Conservation (phyloP, 2,113 vertebrate genomes). For the Dascyllus trimaculatus region DNA sequence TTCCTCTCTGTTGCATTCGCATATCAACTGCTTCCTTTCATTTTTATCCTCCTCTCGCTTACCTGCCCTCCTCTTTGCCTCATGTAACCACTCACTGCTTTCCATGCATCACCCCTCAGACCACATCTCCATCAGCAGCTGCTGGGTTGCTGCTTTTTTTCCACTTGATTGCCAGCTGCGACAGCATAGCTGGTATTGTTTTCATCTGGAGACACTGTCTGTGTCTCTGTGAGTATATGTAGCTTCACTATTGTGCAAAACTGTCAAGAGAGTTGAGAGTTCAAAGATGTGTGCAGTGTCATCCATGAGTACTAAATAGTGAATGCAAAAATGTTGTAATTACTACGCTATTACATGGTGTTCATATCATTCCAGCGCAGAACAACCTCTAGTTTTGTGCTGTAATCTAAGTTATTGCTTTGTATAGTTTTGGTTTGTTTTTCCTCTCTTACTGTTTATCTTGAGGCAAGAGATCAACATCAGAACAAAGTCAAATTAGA, state of each 20-base stretch:
- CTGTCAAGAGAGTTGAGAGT: no score
- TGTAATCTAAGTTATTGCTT: constrained; percentile 5
- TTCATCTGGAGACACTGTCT: no score
- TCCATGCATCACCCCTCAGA: constrained; percentile 42
- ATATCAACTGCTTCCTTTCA: constrained; percentile 37
- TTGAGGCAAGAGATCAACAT: constrained; percentile 17
- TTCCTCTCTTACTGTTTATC: not conserved
- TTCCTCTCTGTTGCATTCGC: constrained; percentile 9
- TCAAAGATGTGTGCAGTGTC: no score
- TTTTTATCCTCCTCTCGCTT: constrained; percentile 37
- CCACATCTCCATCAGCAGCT: constrained; percentile 48
- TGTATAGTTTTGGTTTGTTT: constrained; percentile 35
- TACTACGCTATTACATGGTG: not conserved
- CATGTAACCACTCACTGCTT: no score
- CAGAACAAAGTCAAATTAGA: constrained; percentile 13
- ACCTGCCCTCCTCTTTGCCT: constrained; percentile 13
- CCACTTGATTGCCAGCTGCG: not conserved
- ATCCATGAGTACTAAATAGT: no score
- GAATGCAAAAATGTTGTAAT: no score
- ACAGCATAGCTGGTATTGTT: no score
- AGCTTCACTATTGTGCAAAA: no score
- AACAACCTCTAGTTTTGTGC: not conserved
- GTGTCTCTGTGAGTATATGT: no score
- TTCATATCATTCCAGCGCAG: not conserved
- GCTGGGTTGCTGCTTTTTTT: not conserved